A percentile compares a stretch with the other conserved stretches of the same genome.
Conservation (phyloP, 2,113 vertebrate genomes). For the Cathartes aura region DNA sequence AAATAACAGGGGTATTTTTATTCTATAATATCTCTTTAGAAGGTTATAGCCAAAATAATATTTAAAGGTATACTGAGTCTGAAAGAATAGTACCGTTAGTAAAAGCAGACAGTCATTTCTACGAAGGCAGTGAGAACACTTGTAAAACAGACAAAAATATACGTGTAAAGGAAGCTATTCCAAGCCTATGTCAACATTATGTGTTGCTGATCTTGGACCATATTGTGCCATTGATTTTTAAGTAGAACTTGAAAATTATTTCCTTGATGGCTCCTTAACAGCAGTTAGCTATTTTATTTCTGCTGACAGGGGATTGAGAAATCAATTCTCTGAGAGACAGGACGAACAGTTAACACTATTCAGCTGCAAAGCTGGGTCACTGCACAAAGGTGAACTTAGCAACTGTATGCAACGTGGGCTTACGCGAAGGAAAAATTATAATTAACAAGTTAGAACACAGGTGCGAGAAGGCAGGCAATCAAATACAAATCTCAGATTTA, state of each 20-base stretch:
- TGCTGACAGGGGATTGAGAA: conserved; percentile 1
- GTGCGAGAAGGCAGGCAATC: neutral
- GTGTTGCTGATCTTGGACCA: neutral
- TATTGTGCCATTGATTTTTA: conserved; percentile 27
- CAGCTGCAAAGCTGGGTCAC: conserved; percentile 37
- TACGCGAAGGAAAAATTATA: neutral
- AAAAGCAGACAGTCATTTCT: neutral
- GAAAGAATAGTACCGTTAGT: neutral
- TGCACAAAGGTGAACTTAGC: neutral
- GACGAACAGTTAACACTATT: conserved; percentile 7
- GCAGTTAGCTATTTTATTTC: conserved; percentile 31
- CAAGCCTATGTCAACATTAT: neutral
- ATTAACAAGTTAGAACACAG: neutral
- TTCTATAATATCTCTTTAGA: neutral
- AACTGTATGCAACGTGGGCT: neutral
- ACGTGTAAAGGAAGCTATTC: neutral
- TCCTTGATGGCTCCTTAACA: conserved; percentile 28
- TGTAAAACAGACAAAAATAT: neutral
- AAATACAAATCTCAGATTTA: neutral
- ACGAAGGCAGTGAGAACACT: neutral
- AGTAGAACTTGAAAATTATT: conserved; percentile 34
- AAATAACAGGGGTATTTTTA: neutral
- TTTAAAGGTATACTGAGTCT: neutral
- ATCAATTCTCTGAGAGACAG: conserved; percentile 36
- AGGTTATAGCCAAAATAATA: neutral